Evolutionary conservation across 37 sponge, comb jelly and placozoan genomes (phyloP).

Genomic region (Cliona cf. orientalis): DNA sequence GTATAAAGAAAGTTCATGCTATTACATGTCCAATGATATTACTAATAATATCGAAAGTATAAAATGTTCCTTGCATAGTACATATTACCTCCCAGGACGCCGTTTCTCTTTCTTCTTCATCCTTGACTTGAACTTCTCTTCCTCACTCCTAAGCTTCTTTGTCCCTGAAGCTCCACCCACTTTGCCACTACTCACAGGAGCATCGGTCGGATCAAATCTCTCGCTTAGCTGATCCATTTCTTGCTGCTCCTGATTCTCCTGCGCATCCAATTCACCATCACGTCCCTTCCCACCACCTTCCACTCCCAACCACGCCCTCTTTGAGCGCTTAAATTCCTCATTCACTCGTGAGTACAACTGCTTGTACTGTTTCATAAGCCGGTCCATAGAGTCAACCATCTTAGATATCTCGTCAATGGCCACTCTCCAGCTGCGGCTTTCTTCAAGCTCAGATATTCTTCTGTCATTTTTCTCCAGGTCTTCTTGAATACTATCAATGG

Average conservation of each 20-base stretch:
- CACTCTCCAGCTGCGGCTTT: slow-evolving; percentile 3
- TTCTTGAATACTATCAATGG: slow-evolving; percentile 23
- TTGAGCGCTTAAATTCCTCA: neutral
- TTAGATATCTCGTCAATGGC: neutral
- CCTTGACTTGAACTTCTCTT: slow-evolving; percentile 14
- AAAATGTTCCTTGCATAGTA: no score
- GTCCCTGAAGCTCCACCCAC: neutral
- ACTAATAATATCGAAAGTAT: no score
- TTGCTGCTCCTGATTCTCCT: neutral
- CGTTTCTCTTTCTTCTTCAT: slow-evolving; percentile 7
- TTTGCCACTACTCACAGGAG: neutral
- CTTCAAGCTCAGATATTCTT: neutral
- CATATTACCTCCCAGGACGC: neutral
- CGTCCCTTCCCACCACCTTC: no score
- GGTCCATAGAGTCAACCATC: neutral
- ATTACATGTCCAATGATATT: no score
- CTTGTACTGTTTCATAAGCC: neutral
- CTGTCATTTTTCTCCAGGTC: slow-evolving; percentile 4
- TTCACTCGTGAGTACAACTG: neutral
- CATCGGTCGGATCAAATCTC: neutral
- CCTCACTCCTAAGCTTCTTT: neutral
- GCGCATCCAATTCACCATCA: neutral
- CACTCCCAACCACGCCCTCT: no score
- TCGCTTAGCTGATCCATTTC: neutral
- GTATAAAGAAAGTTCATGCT: no score